A percentile compares a stretch with the other conserved stretches of the same genome.
Conservation (phyloP, 2,113 vertebrate genomes). For the Cyanoderma ruficeps region DNA sequence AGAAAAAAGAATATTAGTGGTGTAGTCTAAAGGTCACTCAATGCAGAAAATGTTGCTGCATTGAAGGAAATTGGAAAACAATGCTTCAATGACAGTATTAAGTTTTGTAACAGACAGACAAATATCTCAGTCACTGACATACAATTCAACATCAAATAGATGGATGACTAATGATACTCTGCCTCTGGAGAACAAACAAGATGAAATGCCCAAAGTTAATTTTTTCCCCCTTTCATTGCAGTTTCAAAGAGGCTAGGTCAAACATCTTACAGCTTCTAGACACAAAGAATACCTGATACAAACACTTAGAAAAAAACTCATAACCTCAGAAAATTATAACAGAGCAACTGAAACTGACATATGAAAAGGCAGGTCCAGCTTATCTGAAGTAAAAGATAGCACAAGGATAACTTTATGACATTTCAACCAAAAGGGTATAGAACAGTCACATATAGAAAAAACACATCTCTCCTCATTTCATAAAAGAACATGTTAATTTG, state of each 20-base stretch:
- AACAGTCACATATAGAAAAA: not conserved
- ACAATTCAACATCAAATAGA: not conserved
- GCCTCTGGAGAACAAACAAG: not conserved
- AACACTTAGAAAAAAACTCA: not conserved
- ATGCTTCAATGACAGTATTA: not conserved
- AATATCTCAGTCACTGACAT: not conserved
- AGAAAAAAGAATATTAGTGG: not conserved
- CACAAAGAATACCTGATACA: not conserved
- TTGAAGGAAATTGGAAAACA: not conserved
- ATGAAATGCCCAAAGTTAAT: not conserved
- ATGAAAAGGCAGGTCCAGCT: not conserved
- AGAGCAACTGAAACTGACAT: not conserved
- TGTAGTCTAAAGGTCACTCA: not conserved
- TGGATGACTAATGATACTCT: not conserved
- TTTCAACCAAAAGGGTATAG: not conserved
- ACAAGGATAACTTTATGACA: not conserved
- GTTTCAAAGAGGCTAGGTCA: not conserved
- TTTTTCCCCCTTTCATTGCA: not conserved
- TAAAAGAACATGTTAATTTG: not conserved
- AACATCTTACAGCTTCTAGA: not conserved
- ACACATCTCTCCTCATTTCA: not conserved
- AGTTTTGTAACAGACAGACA: not conserved
- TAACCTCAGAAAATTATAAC: not conserved
- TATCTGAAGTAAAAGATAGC: not conserved
- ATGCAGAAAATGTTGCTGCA: not conserved